Evolutionary conservation across 2,888 invertebrate species (phyloP).

Genomic region (Oasisia sp.): DNA sequence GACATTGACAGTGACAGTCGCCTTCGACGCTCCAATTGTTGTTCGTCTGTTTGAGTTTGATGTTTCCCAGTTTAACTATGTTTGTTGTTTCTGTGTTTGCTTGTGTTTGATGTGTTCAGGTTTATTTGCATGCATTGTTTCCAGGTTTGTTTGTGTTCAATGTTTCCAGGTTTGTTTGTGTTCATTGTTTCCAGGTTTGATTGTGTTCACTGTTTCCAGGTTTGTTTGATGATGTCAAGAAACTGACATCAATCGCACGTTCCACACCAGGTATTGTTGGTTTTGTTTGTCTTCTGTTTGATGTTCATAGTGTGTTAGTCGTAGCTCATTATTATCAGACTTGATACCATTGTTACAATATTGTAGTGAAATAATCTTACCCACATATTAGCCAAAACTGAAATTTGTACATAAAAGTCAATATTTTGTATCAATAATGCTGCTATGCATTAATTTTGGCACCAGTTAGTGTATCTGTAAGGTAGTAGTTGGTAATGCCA

Average conservation of each 20-base stretch:
- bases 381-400: too few relatives aligned
- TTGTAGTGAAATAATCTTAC: too few relatives aligned
- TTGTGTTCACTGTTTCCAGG: constrained; percentile 29
- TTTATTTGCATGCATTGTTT: neutral
- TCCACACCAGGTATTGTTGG: constrained; percentile 61
- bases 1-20: too few relatives aligned
- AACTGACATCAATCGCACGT: constrained; percentile 64
- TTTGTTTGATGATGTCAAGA: constrained; percentile 69
- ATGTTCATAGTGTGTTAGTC: neutral
- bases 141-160: neutral
- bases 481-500: too few relatives aligned
- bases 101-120: neutral
- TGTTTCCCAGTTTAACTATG: neutral
- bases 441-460: too few relatives aligned
- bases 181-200: constrained; percentile 47
- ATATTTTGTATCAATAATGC: too few relatives aligned
- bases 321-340: too few relatives aligned
- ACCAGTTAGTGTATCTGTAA: too few relatives aligned
- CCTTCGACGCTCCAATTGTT: too few relatives aligned
- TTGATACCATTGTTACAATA: too few relatives aligned
- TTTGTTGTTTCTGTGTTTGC: neutral
- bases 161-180: constrained; percentile 78
- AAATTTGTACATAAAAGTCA: too few relatives aligned
- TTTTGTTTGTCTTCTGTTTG: neutral
- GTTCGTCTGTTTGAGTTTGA: neutral